Percentiles rank a stretch among this genome's conserved stretches.
Evolutionary conservation across 2,113 vertebrate genomes (phyloP).

Genomic region (Macroglossus sobrinus): DNA sequence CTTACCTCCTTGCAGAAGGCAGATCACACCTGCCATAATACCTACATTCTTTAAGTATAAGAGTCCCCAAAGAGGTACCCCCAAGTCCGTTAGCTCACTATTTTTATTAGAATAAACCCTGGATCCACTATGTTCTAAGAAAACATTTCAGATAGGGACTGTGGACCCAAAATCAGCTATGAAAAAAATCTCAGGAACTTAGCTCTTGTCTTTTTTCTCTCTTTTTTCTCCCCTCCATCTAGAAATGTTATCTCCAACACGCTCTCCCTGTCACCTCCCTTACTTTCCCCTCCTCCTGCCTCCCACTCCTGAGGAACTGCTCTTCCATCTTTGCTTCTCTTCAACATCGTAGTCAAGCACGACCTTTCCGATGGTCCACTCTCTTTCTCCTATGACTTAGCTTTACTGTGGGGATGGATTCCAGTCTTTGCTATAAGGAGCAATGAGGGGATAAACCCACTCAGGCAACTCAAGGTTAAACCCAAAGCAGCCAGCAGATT

Average conservation of each 20-base stretch:
- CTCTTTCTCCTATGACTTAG: not conserved
- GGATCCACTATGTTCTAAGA: not conserved
- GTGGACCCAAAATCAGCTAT: not conserved
- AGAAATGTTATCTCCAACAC: not conserved
- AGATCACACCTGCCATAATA: not conserved
- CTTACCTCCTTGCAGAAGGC: not conserved
- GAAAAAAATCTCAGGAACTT: not conserved
- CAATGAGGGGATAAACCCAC: not conserved
- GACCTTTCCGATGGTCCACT: not conserved
- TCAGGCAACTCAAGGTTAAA: not conserved
- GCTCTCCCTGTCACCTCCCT: not conserved
- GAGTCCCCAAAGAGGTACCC: not conserved
- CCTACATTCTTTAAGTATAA: not conserved
- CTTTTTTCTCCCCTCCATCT: not conserved
- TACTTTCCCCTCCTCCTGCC: not conserved
- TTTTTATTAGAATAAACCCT: slow-evolving; percentile 4
- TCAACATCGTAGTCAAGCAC: not conserved
- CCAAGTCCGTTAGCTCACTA: not conserved
- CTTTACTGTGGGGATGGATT: not conserved
- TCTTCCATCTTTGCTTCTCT: not conserved
- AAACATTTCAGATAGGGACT: not conserved
- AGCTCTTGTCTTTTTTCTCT: not conserved
- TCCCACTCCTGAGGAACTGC: not conserved
- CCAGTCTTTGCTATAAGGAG: not conserved
- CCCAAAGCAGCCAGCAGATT: not conserved